phyloP scores from a whole-genome alignment of 1,140 invertebrate genomes.

The Teleopsis dalmanni region DNA sequence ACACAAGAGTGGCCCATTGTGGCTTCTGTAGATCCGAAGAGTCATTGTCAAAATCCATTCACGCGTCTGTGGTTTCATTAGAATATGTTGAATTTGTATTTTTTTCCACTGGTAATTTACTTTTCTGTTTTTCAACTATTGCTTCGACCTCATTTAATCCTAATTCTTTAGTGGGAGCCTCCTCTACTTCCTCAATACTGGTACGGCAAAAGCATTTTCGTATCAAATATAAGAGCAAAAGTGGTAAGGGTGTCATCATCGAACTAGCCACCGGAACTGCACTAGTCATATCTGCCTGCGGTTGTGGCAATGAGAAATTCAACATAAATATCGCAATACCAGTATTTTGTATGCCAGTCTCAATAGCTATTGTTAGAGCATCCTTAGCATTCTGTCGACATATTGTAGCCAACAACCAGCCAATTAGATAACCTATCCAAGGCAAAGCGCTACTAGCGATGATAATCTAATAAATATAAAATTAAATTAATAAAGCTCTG shows the following conservation, averaged over 20 bases:
- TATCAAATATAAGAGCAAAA: slow-evolving; percentile 47
- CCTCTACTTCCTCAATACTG: slow-evolving; percentile 9
- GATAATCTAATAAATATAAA: slow-evolving; percentile 55
- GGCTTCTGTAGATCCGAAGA: no score
- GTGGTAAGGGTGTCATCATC: slow-evolving; percentile 87
- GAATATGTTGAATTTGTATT: no score
- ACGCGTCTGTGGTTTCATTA: no score
- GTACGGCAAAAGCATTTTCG: slow-evolving; percentile 12
- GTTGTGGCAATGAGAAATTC: slow-evolving; percentile 57
- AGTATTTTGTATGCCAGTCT: slow-evolving; percentile 93
- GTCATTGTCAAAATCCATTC: no score
- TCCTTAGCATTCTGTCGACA: slow-evolving; percentile 58
- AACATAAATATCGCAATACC: slow-evolving; percentile 85
- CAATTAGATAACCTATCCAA: slow-evolving; percentile 77
- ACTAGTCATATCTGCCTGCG: slow-evolving; percentile 74
- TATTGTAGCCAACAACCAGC: slow-evolving; percentile 55
- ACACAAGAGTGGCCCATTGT: no score
- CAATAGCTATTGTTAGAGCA: slow-evolving; percentile 78
- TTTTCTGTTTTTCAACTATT: slow-evolving; percentile 9
- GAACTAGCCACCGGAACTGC: slow-evolving; percentile 82
- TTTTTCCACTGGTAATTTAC: no score
- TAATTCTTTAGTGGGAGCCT: background rate
- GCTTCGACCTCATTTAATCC: slow-evolving; percentile 8
- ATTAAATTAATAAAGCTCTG: background rate
- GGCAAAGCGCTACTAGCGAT: slow-evolving; percentile 77